Percentiles rank a stretch among this genome's conserved stretches.
Evolutionary conservation across 2,888 invertebrate genomes (phyloP).

Genomic region (Mythimna impura): DNA sequence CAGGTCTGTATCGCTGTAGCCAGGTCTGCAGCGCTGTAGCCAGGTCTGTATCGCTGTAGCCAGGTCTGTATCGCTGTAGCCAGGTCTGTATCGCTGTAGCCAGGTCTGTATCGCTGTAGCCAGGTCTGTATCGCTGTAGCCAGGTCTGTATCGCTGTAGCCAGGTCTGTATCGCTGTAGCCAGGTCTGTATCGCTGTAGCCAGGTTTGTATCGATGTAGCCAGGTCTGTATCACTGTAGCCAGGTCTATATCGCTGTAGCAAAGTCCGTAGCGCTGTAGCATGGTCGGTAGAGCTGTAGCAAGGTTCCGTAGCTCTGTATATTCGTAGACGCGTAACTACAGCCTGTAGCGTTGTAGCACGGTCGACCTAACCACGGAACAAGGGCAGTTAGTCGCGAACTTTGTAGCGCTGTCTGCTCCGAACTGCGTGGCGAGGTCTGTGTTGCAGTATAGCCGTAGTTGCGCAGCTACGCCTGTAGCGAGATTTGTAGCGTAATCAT

Average conservation of each 20-base stretch:
- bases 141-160: background rate
- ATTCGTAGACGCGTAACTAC: too few species aligned
- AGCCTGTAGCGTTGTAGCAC: too few species aligned
- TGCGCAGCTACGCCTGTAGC: background rate
- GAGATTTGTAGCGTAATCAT: background rate
- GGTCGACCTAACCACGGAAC: too few species aligned
- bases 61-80: background rate
- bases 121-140: background rate
- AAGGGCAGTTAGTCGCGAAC: background rate
- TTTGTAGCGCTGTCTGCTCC: too few species aligned
- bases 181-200: background rate
- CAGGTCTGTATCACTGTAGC: background rate
- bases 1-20: background rate
- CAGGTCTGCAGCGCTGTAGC: background rate
- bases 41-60: background rate
- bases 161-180: background rate
- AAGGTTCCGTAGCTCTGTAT: background rate
- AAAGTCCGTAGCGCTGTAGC: background rate
- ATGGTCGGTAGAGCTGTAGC: background rate
- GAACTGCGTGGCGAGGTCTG: too few species aligned
- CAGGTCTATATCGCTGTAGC: background rate
- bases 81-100: too few species aligned
- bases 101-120: background rate
- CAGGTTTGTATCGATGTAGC: background rate
- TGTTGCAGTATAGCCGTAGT: too few species aligned